A percentile compares a stretch with the other conserved stretches of the same genome.
Conservation (phyloP, 2,113 vertebrate species). For the Acrocephalus arundinaceus region DNA sequence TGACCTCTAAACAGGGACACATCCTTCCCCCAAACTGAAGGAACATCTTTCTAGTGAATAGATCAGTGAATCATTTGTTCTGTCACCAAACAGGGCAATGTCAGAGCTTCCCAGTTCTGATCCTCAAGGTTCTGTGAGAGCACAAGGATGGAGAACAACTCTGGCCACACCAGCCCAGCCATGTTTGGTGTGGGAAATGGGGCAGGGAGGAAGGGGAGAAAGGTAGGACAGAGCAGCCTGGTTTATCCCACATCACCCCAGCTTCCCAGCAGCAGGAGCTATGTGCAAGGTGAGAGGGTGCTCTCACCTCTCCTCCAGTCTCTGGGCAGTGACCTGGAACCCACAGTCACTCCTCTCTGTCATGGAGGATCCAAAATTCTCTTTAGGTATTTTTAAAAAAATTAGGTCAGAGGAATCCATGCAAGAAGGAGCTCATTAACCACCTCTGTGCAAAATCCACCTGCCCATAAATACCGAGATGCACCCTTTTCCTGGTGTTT, state of each 20-base stretch:
- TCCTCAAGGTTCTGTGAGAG: background rate
- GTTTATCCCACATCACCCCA: background rate
- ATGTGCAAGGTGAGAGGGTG: fast-evolving
- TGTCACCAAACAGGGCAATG: background rate
- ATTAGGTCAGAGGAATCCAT: background rate
- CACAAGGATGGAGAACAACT: background rate
- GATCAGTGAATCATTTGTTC: background rate
- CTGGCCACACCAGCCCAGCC: background rate
- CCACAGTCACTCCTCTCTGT: background rate
- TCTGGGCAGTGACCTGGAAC: background rate
- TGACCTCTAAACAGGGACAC: fast-evolving
- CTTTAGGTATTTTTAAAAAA: background rate
- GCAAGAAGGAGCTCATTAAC: background rate
- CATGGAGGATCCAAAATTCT: background rate
- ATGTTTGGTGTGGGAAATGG: background rate
- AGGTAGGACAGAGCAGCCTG: background rate
- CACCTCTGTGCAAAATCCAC: background rate
- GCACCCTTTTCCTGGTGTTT: background rate
- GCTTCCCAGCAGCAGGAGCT: background rate
- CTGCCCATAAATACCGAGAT: background rate
- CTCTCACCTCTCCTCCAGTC: background rate
- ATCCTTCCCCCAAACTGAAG: background rate
- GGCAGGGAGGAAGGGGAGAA: background rate
- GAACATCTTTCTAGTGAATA: background rate
- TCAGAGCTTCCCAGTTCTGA: background rate